phyloP scores from a whole-genome alignment of 1,140 invertebrate genomes.

The Maniola jurtina region DNA sequence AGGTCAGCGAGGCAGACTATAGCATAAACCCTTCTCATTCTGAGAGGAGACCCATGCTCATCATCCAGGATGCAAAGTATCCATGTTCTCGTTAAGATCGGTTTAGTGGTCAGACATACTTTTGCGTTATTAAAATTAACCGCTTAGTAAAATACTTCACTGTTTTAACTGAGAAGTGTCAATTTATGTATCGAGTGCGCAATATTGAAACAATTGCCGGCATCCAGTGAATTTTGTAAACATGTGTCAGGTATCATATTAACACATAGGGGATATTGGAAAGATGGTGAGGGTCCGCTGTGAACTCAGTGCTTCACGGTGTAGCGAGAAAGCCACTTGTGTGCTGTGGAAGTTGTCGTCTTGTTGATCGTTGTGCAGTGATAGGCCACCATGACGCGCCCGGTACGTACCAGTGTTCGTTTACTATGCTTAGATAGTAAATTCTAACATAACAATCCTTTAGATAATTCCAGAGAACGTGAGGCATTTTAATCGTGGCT shows the following conservation, averaged over 20 bases:
- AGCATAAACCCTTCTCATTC: too few species aligned
- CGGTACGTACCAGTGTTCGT: conserved; percentile 60
- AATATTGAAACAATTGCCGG: conserved; percentile 34
- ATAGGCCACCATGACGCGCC: conserved; percentile 53
- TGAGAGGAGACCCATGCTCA: too few species aligned
- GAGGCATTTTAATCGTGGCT: too few species aligned
- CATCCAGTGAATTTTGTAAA: conserved; percentile 37
- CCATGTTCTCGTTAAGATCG: too few species aligned
- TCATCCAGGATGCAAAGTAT: too few species aligned
- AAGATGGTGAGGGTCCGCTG: conserved; percentile 17
- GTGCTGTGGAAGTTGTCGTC: conserved; percentile 33
- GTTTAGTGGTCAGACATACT: too few species aligned
- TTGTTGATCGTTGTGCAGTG: conserved; percentile 36
- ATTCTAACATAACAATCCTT: not conserved
- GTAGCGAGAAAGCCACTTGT: conserved; percentile 37
- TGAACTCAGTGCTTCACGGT: conserved; percentile 33
- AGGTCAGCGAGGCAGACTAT: too few species aligned
- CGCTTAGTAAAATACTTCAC: not conserved
- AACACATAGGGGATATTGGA: conserved; percentile 32
- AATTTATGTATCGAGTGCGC: not conserved
- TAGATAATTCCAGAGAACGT: too few species aligned
- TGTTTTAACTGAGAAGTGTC: not conserved
- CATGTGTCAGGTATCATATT: conserved; percentile 34
- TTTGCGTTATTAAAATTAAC: too few species aligned
- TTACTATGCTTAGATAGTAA: conserved; percentile 15